A percentile compares a stretch with the other conserved stretches of the same genome.
Evolutionary conservation across 2,797 vertebrate species (phyloP).

Genomic region (Pelochelys cantorii): DNA sequence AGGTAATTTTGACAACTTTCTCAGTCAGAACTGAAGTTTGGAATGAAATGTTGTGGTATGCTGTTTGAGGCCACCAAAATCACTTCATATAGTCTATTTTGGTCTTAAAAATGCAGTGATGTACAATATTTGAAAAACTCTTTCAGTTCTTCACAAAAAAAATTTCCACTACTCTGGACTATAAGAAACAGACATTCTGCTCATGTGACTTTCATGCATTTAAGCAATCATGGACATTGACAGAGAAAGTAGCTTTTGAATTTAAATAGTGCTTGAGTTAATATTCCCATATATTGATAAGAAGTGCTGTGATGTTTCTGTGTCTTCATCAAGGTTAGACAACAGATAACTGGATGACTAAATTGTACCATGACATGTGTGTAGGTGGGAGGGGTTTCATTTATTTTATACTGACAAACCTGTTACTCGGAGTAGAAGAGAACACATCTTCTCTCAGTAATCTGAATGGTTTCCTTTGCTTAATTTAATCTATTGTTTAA

Average conservation of each 20-base stretch:
- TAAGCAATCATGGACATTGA: background rate
- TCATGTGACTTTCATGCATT: background rate
- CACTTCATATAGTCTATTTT: background rate
- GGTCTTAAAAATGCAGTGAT: background rate
- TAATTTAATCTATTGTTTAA: constrained; percentile 26
- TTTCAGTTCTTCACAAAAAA: background rate
- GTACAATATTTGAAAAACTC: background rate
- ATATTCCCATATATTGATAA: background rate
- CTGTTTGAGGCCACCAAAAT: background rate
- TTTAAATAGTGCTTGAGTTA: constrained; percentile 42
- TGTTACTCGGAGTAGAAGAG: constrained; percentile 9
- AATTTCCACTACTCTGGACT: background rate
- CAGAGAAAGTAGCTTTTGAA: background rate
- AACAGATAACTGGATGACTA: background rate
- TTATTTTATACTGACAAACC: background rate
- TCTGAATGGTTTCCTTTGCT: constrained; percentile 4
- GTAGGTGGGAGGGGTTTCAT: no score
- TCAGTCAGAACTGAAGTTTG: background rate
- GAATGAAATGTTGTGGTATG: background rate
- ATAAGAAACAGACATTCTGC: background rate
- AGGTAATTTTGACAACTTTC: background rate
- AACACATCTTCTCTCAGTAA: constrained; percentile 10
- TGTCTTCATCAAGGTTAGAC: constrained; percentile 8
- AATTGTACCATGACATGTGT: background rate
- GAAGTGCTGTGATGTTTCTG: background rate